Evolutionary conservation across 2,797 vertebrate species (phyloP), one percentile per base, ranked within the genome.

Genomic region (Coendou prehensilis): DNA sequence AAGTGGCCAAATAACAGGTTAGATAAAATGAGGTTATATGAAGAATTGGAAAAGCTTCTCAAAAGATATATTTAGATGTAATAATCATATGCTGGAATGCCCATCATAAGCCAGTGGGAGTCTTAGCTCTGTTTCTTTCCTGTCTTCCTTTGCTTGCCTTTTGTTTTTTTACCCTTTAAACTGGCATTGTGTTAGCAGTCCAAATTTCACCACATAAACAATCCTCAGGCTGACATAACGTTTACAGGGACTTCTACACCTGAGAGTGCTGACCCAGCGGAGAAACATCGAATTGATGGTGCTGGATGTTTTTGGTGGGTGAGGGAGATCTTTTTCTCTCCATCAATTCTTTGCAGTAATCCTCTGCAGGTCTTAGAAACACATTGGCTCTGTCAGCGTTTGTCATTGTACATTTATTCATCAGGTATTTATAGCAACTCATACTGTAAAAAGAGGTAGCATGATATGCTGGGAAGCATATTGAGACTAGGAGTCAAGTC

Each of bases 381-480:
- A 84, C 90, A 50, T 92, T 87, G 97, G 94, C 90, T 97, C 96
- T 98, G 95, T 97, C 87, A 96, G 93, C 94, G 69, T 91, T 92
- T 73, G 41, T 96, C 96, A 95, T 83, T 97, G 93, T 97, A 96
- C 93, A 94, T 97, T 97, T 92, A 80, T 86, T 96, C 95, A 97
- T 97, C 94, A 96, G 96, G 94, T 97, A 92, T 97, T 94, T 97
- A 96, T 88, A 95, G 82, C n/a, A 3, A 96, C 54, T 87, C 86
- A 91, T 96, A 97, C 94, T 96, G 96, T 97, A 98, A 81, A 97
- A 97, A 97, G 91, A 97, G 88, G 94, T 96, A 96, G 98, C 97
- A 97, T 97, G 97, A 95, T 96, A 86, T 95, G 97, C 94, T 95
- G 87, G 93, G 86, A 96, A 75, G 94, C 94, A 64, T 95, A 78